phyloP scores from a whole-genome alignment of 2,797 vertebrate genomes.

The Eulemur mongoz region DNA sequence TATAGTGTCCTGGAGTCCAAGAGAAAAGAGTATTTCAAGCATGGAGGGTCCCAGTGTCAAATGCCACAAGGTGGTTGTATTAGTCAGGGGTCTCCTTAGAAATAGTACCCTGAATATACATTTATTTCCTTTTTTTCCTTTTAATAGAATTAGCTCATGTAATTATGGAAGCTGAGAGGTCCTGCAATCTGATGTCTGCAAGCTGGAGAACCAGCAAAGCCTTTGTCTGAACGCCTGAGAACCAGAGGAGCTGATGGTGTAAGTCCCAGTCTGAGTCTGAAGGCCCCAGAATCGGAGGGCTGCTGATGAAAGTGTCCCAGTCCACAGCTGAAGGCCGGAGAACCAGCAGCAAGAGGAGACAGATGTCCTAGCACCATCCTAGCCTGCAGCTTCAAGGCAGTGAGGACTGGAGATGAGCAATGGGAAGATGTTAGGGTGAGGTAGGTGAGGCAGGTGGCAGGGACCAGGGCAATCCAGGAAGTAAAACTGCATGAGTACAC shows the following conservation, averaged over 20 bases:
- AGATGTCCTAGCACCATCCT: neutral
- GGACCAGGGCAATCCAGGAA: neutral
- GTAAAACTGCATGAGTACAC: neutral
- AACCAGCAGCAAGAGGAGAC: neutral
- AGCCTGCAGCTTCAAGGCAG: neutral
- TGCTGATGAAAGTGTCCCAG: too few species aligned
- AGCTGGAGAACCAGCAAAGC: neutral
- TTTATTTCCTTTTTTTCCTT: neutral
- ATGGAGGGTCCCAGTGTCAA: neutral
- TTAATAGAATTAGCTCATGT: neutral
- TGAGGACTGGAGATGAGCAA: neutral
- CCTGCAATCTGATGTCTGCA: neutral
- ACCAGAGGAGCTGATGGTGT: neutral
- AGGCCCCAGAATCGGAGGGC: too few species aligned
- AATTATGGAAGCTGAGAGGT: neutral
- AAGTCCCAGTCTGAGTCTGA: too few species aligned
- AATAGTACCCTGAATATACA: neutral
- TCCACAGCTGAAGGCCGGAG: too few species aligned
- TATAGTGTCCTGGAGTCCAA: too few species aligned
- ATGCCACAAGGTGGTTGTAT: neutral
- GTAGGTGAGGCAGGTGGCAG: neutral
- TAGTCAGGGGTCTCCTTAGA: neutral
- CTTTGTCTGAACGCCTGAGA: neutral
- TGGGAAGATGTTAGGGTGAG: neutral
- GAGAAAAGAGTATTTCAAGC: neutral